Percentiles rank a stretch among this genome's conserved stretches.
phyloP scores from a whole-genome alignment of 1,140 invertebrate species.

The Episyrphus balteatus region DNA sequence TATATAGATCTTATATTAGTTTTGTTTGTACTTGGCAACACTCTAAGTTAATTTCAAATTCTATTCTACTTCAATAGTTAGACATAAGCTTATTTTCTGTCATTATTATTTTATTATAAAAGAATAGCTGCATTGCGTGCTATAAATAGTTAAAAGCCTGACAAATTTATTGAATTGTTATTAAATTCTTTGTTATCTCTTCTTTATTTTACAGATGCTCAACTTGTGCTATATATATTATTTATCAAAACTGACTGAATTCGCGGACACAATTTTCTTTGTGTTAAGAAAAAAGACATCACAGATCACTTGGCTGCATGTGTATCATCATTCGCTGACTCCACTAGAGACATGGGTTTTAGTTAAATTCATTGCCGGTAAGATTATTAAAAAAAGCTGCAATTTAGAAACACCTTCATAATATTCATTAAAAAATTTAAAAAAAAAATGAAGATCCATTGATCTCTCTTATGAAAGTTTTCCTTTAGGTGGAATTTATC shows the following conservation, averaged over 20 bases:
- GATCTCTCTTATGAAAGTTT: no score
- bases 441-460: no score
- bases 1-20: no score
- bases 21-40: no score
- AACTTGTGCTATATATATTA: slow-evolving; percentile 94
- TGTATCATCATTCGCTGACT: slow-evolving; percentile 92
- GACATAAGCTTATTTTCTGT: no score
- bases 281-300: slow-evolving; percentile 84
- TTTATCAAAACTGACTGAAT: slow-evolving; percentile 92
- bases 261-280: slow-evolving; percentile 90
- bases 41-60: no score
- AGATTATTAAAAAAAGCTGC: slow-evolving; percentile 10
- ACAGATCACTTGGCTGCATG: slow-evolving; percentile 83
- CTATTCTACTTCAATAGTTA: no score
- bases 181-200: background rate
- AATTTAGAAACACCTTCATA: background rate
- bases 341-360: slow-evolving; percentile 92
- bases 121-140: no score
- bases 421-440: background rate
- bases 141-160: no score
- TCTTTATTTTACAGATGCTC: slow-evolving; percentile 64
- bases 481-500: slow-evolving; percentile 7
- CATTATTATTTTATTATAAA: no score
- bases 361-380: slow-evolving; percentile 87
- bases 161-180: background rate